Evolutionary conservation across 2,113 vertebrate genomes (phyloP).

Genomic region (Colius striatus): DNA sequence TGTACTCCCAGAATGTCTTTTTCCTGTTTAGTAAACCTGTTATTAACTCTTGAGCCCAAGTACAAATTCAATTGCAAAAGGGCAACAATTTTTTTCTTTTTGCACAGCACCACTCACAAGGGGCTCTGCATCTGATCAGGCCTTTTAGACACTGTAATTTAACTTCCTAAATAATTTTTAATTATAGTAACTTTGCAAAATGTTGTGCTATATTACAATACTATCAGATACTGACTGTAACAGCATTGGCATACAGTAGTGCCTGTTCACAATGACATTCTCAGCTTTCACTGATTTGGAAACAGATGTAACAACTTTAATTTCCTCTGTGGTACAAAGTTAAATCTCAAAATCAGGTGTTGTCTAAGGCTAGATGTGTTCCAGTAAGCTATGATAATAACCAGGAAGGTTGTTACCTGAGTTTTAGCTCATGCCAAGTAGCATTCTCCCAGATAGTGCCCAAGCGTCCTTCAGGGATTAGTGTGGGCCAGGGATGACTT

Average conservation of each 20-base stretch:
- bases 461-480: neutral
- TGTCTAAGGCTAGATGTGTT: neutral
- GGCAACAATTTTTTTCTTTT: neutral
- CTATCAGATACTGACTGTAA: neutral
- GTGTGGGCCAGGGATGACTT: neutral
- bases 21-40: neutral
- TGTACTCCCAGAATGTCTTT: neutral
- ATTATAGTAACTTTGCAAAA: neutral
- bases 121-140: neutral
- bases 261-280: neutral
- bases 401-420: neutral
- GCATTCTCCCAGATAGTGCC: neutral
- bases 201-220: neutral
- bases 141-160: neutral
- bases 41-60: neutral
- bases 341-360: neutral
- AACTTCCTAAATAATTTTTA: slow-evolving; percentile 13
- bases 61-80: neutral
- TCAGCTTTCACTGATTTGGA: neutral
- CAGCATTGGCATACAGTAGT: neutral
- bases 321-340: neutral
- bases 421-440: neutral
- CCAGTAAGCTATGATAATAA: neutral
- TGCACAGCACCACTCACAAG: neutral
- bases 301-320: neutral